Conservation (phyloP, 92 coral and sea anemone genomes). For the Epizoanthus rinbou region DNA sequence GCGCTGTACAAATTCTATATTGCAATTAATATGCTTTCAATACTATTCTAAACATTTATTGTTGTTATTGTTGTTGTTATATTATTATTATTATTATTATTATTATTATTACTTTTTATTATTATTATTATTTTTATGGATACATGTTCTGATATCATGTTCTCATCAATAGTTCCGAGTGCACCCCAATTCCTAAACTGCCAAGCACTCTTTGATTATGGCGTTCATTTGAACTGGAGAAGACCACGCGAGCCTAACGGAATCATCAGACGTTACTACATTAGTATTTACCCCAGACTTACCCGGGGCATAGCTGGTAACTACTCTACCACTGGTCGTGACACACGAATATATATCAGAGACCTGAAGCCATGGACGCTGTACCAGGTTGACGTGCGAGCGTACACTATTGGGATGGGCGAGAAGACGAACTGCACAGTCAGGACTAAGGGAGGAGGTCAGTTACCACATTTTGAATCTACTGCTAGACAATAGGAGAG, state of each 20-base stretch:
- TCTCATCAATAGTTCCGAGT: neutral
- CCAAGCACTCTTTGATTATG: neutral
- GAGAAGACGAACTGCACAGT: constrained; percentile 13
- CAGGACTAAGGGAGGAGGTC: constrained; percentile 15
- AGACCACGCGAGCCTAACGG: neutral
- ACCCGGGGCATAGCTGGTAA: neutral
- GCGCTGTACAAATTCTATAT: too few relatives aligned
- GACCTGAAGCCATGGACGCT: constrained; percentile 22
- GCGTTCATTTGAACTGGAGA: neutral
- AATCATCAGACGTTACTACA: too few relatives aligned
- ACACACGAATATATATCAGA: neutral
- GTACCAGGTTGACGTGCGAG: constrained; percentile 2
- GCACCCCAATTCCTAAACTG: neutral
- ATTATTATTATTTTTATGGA: too few relatives aligned
- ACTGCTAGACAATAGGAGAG: too few relatives aligned
- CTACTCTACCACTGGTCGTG: constrained; percentile 15
- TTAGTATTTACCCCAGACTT: neutral
- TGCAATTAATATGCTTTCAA: too few relatives aligned
- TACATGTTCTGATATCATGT: too few relatives aligned
- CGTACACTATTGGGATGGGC: neutral
- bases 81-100: too few relatives aligned
- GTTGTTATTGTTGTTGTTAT: too few relatives aligned
- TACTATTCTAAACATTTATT: too few relatives aligned
- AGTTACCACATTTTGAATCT: too few relatives aligned
- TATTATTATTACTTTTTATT: too few relatives aligned